Conservation (phyloP, 2,888 invertebrate species). For the Colletes collaris region DNA sequence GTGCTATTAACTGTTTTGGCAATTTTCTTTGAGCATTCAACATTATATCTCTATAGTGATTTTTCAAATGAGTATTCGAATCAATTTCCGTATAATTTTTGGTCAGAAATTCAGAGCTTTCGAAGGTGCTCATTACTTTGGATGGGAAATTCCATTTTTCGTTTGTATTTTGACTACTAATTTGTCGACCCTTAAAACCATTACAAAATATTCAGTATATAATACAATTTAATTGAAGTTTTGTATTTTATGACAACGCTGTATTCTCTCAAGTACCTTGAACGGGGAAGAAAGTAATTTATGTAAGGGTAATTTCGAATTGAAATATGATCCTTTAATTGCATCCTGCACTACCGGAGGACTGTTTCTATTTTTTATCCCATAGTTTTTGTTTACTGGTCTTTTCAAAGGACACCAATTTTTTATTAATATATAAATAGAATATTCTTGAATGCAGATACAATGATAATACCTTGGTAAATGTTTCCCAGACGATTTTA, state of each 20-base stretch:
- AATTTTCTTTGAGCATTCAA: background rate
- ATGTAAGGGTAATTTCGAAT: background rate
- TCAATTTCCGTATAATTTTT: background rate
- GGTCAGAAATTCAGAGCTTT: background rate
- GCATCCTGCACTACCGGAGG: slow-evolving; percentile 15
- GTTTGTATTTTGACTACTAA: slow-evolving; percentile 7
- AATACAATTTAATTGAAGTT: background rate
- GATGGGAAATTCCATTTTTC: background rate
- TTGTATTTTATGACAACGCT: background rate
- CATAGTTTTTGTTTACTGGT: slow-evolving; percentile 4
- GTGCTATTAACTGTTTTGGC: background rate
- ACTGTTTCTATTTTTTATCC: slow-evolving; percentile 21
- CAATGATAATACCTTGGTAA: slow-evolving; percentile 23
- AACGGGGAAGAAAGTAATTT: slow-evolving; percentile 7
- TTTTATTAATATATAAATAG: background rate
- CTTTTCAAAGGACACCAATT: slow-evolving; percentile 13
- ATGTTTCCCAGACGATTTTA: slow-evolving; percentile 14
- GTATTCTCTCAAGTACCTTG: slow-evolving; percentile 33
- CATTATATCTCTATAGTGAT: background rate
- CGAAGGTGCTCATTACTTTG: background rate
- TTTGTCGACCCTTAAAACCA: slow-evolving; percentile 43
- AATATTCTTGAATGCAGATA: background rate
- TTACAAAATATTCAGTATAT: background rate
- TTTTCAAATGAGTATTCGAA: background rate
- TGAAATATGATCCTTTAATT: slow-evolving; percentile 18